phyloP scores from a whole-genome alignment of 2,888 invertebrate genomes.

The Myopa testacea region DNA sequence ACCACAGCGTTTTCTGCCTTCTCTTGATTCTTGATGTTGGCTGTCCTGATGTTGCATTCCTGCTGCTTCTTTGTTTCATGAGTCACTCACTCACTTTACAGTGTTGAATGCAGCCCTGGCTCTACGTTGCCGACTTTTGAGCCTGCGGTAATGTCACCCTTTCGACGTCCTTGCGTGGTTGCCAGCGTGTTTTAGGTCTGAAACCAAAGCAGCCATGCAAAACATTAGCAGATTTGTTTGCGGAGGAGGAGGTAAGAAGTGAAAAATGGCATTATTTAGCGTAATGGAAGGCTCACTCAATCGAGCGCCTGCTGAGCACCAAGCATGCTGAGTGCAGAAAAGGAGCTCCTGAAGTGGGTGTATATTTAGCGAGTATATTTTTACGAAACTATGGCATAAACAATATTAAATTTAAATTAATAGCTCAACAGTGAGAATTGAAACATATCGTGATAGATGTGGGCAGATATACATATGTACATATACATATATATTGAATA shows the following conservation, averaged over 20 bases:
- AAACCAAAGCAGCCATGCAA: conserved; percentile 24
- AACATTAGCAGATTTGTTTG: conserved; percentile 34
- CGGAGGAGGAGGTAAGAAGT: conserved; percentile 1
- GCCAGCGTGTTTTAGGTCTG: not conserved
- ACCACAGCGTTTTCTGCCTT: no score
- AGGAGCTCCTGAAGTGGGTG: not conserved
- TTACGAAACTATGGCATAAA: no score
- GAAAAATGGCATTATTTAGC: conserved; percentile 22
- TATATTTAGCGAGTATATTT: no score
- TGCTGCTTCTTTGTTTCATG: not conserved
- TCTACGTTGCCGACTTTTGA: not conserved
- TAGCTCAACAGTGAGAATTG: no score
- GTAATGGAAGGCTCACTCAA: conserved; percentile 30
- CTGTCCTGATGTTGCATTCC: not conserved
- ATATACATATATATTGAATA: no score
- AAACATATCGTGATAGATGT: no score
- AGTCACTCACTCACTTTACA: not conserved
- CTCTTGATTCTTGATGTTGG: no score
- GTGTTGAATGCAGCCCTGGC: conserved; percentile 16
- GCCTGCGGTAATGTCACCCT: not conserved
- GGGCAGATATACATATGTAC: no score
- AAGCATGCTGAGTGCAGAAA: not conserved
- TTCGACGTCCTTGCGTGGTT: conserved; percentile 3
- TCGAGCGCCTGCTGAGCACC: conserved; percentile 13
- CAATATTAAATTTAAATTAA: no score